Percentiles rank a stretch among this genome's conserved stretches.
phyloP scores from a whole-genome alignment of 2,888 invertebrate genomes.

The Drosophila anceps region DNA sequence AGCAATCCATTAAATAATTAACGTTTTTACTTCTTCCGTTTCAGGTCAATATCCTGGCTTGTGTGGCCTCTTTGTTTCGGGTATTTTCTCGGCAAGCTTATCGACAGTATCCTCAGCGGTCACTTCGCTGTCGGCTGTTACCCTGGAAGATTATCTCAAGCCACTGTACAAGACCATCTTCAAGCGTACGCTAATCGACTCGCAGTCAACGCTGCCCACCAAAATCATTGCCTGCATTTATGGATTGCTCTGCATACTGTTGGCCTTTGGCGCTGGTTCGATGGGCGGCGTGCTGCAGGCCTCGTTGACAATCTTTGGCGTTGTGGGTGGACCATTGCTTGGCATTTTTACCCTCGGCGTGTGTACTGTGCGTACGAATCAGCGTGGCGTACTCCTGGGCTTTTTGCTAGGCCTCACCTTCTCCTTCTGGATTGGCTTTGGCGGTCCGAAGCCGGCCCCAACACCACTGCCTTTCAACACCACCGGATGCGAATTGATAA shows the following conservation, averaged over 20 bases:
- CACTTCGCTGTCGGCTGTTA: constrained; percentile 95
- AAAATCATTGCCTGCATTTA: constrained; percentile 90
- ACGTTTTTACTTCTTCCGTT: neutral
- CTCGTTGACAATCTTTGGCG: constrained; percentile 93
- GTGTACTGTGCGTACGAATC: constrained; percentile 90
- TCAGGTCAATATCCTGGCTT: constrained; percentile 89
- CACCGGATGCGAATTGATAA: constrained; percentile 86
- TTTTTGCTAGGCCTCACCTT: constrained; percentile 88
- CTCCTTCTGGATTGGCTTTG: constrained; percentile 94
- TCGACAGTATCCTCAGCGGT: constrained; percentile 96
- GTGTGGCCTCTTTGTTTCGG: constrained; percentile 95
- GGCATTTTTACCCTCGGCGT: constrained; percentile 94
- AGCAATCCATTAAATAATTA: neutral
- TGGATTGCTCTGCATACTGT: constrained; percentile 91
- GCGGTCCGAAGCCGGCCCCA: constrained; percentile 89
- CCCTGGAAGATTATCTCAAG: constrained; percentile 94
- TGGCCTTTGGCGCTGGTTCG: constrained; percentile 93
- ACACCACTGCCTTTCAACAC: constrained; percentile 87
- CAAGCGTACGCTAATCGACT: constrained; percentile 85
- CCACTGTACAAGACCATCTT: constrained; percentile 85
- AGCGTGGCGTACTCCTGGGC: constrained; percentile 90
- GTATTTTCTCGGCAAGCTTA: constrained; percentile 95
- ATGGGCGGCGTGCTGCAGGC: constrained; percentile 94
- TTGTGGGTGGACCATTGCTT: constrained; percentile 93
- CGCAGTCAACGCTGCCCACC: constrained; percentile 86